Evolutionary conservation across 2,797 vertebrate genomes (phyloP).

Genomic region (Pogonophryne albipinna): DNA sequence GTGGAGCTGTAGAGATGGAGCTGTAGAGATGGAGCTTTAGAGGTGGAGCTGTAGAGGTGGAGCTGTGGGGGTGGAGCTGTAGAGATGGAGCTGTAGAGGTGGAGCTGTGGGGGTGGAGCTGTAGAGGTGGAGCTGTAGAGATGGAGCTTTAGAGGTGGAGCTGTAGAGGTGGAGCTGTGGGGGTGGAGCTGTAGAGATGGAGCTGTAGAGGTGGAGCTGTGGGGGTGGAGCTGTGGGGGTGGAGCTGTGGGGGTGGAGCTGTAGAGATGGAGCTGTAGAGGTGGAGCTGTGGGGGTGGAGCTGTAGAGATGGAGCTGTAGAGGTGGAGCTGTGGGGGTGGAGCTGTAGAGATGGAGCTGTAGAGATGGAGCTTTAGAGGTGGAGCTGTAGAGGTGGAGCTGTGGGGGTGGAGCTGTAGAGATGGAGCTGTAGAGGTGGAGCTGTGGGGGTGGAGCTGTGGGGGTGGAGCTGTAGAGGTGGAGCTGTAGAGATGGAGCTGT

Average conservation of each 20-base stretch:
- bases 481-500: constrained; percentile 16
- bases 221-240: constrained; percentile 9
- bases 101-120: constrained; percentile 12
- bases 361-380: constrained; percentile 26
- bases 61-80: constrained; percentile 16
- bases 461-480: constrained; percentile 28
- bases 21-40: too few relatives aligned
- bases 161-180: too few relatives aligned
- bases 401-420: constrained; percentile 14
- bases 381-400: constrained; percentile 19
- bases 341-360: constrained; percentile 35
- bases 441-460: constrained; percentile 20
- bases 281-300: constrained; percentile 1
- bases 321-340: constrained; percentile 9
- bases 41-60: constrained; percentile 32
- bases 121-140: constrained; percentile 10
- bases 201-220: constrained; percentile 14
- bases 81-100: constrained; percentile 2
- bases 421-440: constrained; percentile 34
- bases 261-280: neutral
- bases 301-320: constrained; percentile 34
- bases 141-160: constrained; percentile 36
- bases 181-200: constrained; percentile 34
- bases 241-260: constrained; percentile 32
- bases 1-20: constrained; percentile 36